These are phyloP conservation scores for Macaria notata DNA, from an alignment of 2,888 invertebrate genomes.

Conservation along the genomic window DNA sequence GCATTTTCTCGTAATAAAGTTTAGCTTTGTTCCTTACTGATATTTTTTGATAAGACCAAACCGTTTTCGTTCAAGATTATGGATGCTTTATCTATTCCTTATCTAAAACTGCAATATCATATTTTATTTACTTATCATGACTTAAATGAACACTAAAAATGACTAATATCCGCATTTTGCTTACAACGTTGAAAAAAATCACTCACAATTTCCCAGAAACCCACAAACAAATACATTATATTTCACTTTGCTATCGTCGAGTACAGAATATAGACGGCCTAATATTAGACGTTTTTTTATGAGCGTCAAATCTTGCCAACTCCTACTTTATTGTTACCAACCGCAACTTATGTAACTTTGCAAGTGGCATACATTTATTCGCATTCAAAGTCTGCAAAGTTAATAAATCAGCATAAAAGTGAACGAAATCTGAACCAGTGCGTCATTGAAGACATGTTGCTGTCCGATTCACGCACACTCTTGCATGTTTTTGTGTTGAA, in stretches of 20 bases:
- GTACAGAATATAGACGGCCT: slow-evolving; percentile 3
- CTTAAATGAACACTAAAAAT: too few relatives aligned
- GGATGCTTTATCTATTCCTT: too few relatives aligned
- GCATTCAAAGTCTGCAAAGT: slow-evolving; percentile 14
- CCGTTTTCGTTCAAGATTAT: too few relatives aligned
- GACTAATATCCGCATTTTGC: too few relatives aligned
- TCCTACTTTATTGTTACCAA: slow-evolving; percentile 10
- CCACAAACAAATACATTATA: neutral
- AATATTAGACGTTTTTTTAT: slow-evolving; percentile 20
- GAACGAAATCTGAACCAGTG: slow-evolving; percentile 29
- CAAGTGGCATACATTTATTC: slow-evolving; percentile 4
- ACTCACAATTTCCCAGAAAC: neutral
- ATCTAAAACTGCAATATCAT: too few relatives aligned
- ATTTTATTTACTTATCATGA: too few relatives aligned
- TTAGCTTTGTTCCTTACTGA: too few relatives aligned
- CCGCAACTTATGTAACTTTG: slow-evolving; percentile 11
- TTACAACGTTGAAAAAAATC: too few relatives aligned
- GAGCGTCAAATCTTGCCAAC: slow-evolving; percentile 16
- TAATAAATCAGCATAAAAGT: slow-evolving; percentile 20
- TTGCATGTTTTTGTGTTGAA: slow-evolving; percentile 24
- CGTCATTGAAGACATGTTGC: slow-evolving; percentile 48
- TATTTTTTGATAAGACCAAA: too few relatives aligned
- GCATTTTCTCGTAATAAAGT: too few relatives aligned
- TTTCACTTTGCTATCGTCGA: neutral
- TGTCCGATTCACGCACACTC: slow-evolving; percentile 42